These are phyloP conservation scores for Dendrolimus kikuchii DNA, from an alignment of 1,140 invertebrate genomes.

Conservation along the genomic window DNA sequence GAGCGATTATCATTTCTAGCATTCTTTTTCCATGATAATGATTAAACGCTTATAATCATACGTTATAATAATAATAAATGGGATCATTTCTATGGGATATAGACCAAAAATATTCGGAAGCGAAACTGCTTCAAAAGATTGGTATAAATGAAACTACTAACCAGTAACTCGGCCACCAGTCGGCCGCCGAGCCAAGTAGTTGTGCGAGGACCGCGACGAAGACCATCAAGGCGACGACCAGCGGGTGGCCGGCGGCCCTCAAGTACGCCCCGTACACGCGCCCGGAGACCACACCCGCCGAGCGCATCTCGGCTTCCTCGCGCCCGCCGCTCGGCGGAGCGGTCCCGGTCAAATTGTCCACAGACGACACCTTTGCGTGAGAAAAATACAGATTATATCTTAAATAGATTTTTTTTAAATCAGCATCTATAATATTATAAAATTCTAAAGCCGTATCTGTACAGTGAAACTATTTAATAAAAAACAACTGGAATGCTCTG, in stretches of 20 bases:
- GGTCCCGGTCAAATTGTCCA: constrained; percentile 74
- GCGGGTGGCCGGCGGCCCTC: constrained; percentile 71
- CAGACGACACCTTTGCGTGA: constrained; percentile 56
- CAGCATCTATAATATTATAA: no score
- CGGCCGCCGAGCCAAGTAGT: constrained; percentile 76
- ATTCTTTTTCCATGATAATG: no score
- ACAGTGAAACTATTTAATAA: no score
- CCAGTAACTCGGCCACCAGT: constrained; percentile 81
- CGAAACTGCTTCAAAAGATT: neutral
- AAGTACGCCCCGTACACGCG: constrained; percentile 77
- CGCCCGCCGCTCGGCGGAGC: constrained; percentile 64
- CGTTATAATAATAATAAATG: no score
- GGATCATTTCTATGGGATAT: no score
- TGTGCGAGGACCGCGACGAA: constrained; percentile 75
- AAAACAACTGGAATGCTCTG: no score
- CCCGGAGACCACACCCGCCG: constrained; percentile 73
- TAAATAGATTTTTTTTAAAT: no score
- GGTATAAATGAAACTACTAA: constrained; percentile 25
- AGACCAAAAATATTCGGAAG: no score
- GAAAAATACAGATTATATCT: neutral
- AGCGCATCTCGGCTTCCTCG: constrained; percentile 71
- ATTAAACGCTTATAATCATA: no score
- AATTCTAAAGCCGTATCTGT: no score
- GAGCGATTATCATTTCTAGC: no score
- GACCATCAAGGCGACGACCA: constrained; percentile 65